phyloP scores from a whole-genome alignment of 2,113 vertebrate genomes.

The Mola mola region DNA sequence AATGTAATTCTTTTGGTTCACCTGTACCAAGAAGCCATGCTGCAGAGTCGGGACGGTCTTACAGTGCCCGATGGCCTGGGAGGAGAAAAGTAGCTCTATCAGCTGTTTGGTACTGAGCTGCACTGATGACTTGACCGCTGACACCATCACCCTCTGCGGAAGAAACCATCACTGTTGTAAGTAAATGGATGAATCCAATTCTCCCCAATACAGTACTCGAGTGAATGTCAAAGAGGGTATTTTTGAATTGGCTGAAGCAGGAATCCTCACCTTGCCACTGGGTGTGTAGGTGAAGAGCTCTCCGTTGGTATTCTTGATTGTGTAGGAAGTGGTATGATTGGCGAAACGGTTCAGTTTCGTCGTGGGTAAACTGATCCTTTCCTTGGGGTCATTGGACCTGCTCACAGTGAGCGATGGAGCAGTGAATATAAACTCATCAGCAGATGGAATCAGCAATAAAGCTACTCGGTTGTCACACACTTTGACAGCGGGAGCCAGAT shows the following conservation, averaged over 20 bases:
- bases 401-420: slow-evolving; percentile 1
- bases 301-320: slow-evolving; percentile 89
- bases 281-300: slow-evolving; percentile 88
- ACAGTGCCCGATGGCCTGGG: slow-evolving; percentile 89
- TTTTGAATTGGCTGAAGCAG: background rate
- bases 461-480: slow-evolving; percentile 66
- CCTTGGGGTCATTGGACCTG: slow-evolving; percentile 82
- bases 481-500: slow-evolving; percentile 91
- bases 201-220: too few species aligned
- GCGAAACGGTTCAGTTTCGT: slow-evolving; percentile 86
- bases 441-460: background rate
- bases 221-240: too few species aligned
- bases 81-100: slow-evolving; percentile 78
- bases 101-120: slow-evolving; percentile 83
- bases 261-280: slow-evolving; percentile 84
- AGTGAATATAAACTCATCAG: background rate
- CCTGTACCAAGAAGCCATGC: slow-evolving; percentile 95
- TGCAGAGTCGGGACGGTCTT: slow-evolving; percentile 91
- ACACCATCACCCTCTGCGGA: slow-evolving; percentile 75
- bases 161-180: too few species aligned
- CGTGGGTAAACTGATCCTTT: slow-evolving; percentile 82
- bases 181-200: too few species aligned
- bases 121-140: slow-evolving; percentile 74
- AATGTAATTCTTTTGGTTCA: too few species aligned
- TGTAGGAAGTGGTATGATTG: slow-evolving; percentile 86